A percentile compares a stretch with the other conserved stretches of the same genome.
Conservation (phyloP, 23 tunicate genomes). For the Halocynthia roretzi region DNA sequence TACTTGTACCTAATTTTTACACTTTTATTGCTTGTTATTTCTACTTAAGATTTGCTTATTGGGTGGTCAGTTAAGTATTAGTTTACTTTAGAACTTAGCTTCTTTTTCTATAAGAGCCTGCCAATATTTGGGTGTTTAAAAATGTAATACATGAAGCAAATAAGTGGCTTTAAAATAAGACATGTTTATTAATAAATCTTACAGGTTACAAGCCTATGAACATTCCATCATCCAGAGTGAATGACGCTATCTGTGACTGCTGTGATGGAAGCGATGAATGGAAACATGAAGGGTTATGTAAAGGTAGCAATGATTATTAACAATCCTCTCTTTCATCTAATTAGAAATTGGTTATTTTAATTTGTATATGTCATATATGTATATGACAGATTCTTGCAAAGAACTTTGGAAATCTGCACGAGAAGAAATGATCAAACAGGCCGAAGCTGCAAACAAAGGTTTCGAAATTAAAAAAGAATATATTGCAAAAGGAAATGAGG, state of each 20-base stretch:
- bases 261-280: slow-evolving; percentile 99
- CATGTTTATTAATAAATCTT: not conserved
- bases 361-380: not conserved
- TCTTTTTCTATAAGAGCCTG: not conserved
- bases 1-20: too few species aligned
- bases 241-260: slow-evolving; percentile 99
- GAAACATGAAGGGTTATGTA: slow-evolving; percentile 51
- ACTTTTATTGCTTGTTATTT: too few species aligned
- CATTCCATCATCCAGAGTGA: slow-evolving; percentile 94
- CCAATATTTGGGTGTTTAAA: not conserved
- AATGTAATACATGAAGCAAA: not conserved
- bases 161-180: not conserved
- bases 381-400: slow-evolving; percentile 44
- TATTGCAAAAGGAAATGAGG: slow-evolving; percentile 31
- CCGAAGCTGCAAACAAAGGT: slow-evolving; percentile 48
- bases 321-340: not conserved
- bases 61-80: too few species aligned
- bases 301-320: slow-evolving; percentile 10
- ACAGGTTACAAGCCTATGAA: slow-evolving; percentile 64
- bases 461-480: slow-evolving; percentile 43
- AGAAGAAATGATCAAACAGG: slow-evolving; percentile 31
- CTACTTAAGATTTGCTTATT: too few species aligned
- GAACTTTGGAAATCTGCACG: slow-evolving; percentile 55
- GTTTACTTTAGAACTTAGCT: too few species aligned
- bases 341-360: not conserved